Evolutionary conservation across 2,888 invertebrate genomes (phyloP), one percentile per base, ranked within the genome.

Genomic region (Dynastes tityus): DNA sequence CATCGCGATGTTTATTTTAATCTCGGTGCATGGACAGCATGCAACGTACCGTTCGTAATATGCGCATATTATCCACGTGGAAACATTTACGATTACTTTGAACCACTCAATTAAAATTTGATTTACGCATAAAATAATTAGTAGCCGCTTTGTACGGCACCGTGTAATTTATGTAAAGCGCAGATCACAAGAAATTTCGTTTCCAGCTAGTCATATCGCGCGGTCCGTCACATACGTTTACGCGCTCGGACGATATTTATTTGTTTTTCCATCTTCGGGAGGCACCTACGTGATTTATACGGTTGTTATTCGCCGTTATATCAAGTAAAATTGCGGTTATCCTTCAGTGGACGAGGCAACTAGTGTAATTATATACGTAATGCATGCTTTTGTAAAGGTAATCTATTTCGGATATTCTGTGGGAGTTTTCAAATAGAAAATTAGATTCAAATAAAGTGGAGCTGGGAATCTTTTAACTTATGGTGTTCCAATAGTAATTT

Each of bases 61-160:
- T 58, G 58, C n/a, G 9, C 71, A 71, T n/a, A 71, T 71, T 71
- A 58, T 71, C 65, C 73, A 67, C 70, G 76, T 77, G 80, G 77
- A 76, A 84, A 83, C 85, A 82, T 85, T 86, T 86, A 86, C 82
- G 85, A 84, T 82, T 84, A 75, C 80, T 71, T 77, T 64, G 80
- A 78, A 83, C 84, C 83, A 82, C 84, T 85, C 85, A 85, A 85
- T 86, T 86, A 85, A 85, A 85, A 80, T 81, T 79, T 87, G 86
- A 87, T 84, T 85, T 87, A 87, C 86, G 87, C 82, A 81, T 81
- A 83, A 83, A 85, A 86, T 86, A 86, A 87, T 87, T 85, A 86
- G 86, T 85, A 83, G 81, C 81, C 82, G 83, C 84, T 85, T 84
- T 84, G 87, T 85, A 83, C 70, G 81, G 83, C 81, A 80, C 76